Percentiles rank a stretch among this genome's conserved stretches.
Conservation (phyloP, 1,140 invertebrate genomes). For the Halesus radiatus region DNA sequence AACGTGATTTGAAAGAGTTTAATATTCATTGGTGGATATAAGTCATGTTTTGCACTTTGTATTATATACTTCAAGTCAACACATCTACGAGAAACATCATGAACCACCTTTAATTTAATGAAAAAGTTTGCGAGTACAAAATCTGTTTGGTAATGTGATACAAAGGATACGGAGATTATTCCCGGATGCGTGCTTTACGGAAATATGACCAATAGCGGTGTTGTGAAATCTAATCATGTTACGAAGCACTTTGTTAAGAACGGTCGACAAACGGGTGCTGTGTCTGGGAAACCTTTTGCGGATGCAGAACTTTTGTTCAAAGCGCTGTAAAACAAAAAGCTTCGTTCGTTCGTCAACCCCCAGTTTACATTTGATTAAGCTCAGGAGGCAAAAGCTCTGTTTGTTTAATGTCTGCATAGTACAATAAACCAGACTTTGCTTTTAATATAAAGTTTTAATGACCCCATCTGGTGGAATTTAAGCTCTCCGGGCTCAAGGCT, state of each 20-base stretch:
- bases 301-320: conserved; percentile 46
- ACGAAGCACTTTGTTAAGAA: conserved; percentile 22
- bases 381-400: conserved; percentile 35
- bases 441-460: conserved; percentile 58
- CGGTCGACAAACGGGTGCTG: background rate
- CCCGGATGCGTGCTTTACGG: too few species aligned
- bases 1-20: too few species aligned
- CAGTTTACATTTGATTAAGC: conserved; percentile 54
- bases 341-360: conserved; percentile 52
- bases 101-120: too few species aligned
- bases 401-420: conserved; percentile 53
- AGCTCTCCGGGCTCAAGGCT: conserved; percentile 31
- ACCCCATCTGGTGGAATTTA: conserved; percentile 44
- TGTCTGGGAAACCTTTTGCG: conserved; percentile 23
- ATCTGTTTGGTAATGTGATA: too few species aligned
- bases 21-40: too few species aligned
- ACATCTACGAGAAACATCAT: too few species aligned
- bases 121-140: too few species aligned
- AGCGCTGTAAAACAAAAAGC: conserved; percentile 56
- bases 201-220: too few species aligned
- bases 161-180: too few species aligned
- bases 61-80: too few species aligned
- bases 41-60: too few species aligned
- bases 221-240: background rate
- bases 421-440: conserved; percentile 57